phyloP scores from a whole-genome alignment of 2,888 invertebrate species.

The Chironomus riparius region DNA sequence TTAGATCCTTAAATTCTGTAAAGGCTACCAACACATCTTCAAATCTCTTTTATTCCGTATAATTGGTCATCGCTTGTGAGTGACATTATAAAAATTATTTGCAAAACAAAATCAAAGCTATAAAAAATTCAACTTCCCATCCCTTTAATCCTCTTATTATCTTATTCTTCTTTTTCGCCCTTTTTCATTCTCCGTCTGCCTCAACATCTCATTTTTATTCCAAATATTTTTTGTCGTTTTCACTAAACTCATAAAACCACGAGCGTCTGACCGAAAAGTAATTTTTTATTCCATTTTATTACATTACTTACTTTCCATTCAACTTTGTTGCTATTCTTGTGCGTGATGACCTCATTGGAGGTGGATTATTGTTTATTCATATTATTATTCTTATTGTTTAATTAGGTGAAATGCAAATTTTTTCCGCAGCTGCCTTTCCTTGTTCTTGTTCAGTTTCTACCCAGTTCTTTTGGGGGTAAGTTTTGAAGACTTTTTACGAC shows the following conservation, averaged over 20 bases:
- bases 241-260: not conserved
- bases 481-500: too few species aligned
- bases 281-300: not conserved
- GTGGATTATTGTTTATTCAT: not conserved
- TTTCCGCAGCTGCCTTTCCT: too few species aligned
- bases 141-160: too few species aligned
- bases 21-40: too few species aligned
- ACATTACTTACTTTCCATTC: not conserved
- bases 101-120: too few species aligned
- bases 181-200: not conserved
- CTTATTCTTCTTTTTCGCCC: not conserved
- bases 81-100: too few species aligned
- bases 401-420: not conserved
- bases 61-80: too few species aligned
- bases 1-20: too few species aligned
- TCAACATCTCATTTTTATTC: not conserved
- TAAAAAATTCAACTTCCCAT: not conserved
- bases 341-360: not conserved
- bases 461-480: too few species aligned
- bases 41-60: too few species aligned
- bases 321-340: not conserved
- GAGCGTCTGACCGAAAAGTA: not conserved
- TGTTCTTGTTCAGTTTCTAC: too few species aligned
- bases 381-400: not conserved
- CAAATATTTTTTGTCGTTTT: not conserved